Percentiles rank a stretch among this genome's conserved stretches.
phyloP scores from a whole-genome alignment of 2,888 invertebrate species.

The Nemurella pictetii region DNA sequence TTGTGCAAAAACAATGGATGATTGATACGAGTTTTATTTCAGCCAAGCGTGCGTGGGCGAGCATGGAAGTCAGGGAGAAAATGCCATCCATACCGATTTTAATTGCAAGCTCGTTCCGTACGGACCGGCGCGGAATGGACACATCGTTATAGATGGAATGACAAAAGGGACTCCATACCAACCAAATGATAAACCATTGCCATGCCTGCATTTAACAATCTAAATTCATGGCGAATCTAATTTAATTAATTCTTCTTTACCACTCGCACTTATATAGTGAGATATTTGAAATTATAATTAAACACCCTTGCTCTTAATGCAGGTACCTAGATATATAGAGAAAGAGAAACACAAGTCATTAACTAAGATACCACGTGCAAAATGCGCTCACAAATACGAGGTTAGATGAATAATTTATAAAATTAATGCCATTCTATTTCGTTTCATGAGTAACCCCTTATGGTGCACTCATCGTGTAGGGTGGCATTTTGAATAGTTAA shows the following conservation, averaged over 20 bases:
- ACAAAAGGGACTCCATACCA: not conserved
- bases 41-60: not conserved
- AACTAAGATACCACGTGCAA: not conserved
- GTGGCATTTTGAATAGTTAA: too few species aligned
- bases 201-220: not conserved
- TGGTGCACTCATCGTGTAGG: not conserved
- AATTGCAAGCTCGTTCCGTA: not conserved
- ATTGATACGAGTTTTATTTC: not conserved
- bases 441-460: not conserved
- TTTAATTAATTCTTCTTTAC: not conserved
- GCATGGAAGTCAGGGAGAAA: not conserved
- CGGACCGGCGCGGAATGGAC: not conserved
- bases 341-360: not conserved
- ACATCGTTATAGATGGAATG: not conserved
- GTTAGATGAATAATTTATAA: not conserved
- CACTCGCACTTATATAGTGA: not conserved
- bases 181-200: not conserved
- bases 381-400: not conserved
- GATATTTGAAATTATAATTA: not conserved
- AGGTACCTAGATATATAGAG: not conserved
- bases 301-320: not conserved
- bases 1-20: not conserved
- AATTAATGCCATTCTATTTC: not conserved
- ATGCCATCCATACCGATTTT: not conserved
- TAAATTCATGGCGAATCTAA: not conserved